Base-by-base conservation (phyloP, 2,113 vertebrate species). In the Pseudorectes ferrugineus region DNA sequence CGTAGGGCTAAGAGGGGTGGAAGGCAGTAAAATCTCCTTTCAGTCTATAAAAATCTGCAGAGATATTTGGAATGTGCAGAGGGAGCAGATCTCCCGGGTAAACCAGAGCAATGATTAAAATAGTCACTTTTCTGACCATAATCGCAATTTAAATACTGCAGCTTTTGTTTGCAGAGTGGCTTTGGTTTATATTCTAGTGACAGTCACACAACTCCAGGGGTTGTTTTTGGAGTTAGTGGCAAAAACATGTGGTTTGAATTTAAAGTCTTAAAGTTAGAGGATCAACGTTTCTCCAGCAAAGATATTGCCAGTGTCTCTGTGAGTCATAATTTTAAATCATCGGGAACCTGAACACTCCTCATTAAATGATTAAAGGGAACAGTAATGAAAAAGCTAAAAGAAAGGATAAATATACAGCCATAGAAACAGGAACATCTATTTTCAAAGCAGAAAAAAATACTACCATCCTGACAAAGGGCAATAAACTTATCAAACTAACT, bases 21-120 rank as follows among this genome's bases (percentile, higher is more conserved):
- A 96, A 96, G 85, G 96, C 95, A 94, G 95, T 96, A 96, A 96
- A 96, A 96, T 95, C 95, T 95, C 92, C 82, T 84, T 97, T 96
- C 96, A 95, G 94, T 85, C 96, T 95, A 97, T 97, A 97, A 97
- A 97, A 97, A 92, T 74, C 94, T 96, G 90, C 93, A 97, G 95
- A 96, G 95, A 96, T 96, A 96, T 94, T 96, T 95, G 96, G 90
- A 96, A 96, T 92, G 93, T 95, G 96, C 92, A 86, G 93, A 95
- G 93, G 94, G 96, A 96, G 93, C 95, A 93, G 85, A 86, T 96
- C 94, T 95, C 95, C 85, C 0, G 79, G 91, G 93, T 67, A 95
- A 96, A 96, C n/a, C 36, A 29, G 88, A 93, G 92, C 67, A 35
- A 96, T 92, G 94, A 96, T 95, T 96, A 97, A 97, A 96, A 96